A percentile compares a stretch with the other conserved stretches of the same genome.
Evolutionary conservation across 2,113 vertebrate genomes (phyloP).

Genomic region (Spea multiplicata): DNA sequence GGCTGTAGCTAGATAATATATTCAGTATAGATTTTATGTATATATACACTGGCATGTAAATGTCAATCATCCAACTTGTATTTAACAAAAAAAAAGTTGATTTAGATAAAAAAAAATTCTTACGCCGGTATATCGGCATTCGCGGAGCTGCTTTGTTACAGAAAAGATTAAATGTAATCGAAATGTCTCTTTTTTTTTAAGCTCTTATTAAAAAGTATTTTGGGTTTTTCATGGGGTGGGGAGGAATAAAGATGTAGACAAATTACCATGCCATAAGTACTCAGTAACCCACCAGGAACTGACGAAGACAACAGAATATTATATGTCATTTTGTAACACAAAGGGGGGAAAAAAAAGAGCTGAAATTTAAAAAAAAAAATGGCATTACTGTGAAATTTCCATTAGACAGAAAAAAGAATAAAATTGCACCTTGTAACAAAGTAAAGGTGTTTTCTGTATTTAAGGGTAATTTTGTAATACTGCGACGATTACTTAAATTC

Average conservation of each 20-base stretch:
- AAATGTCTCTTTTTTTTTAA: slow-evolving; percentile 73
- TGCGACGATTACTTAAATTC: slow-evolving; percentile 93
- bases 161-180: slow-evolving; percentile 67
- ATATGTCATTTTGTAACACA: slow-evolving; percentile 76
- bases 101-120: slow-evolving; percentile 48
- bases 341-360: slow-evolving; percentile 61
- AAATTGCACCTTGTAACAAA: slow-evolving; percentile 83
- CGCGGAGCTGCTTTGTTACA: slow-evolving; percentile 55
- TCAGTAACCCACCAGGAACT: slow-evolving; percentile 66
- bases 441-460: slow-evolving; percentile 85
- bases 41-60: slow-evolving; percentile 32
- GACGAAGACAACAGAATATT: slow-evolving; percentile 71
- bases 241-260: slow-evolving; percentile 63
- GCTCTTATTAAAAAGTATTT: slow-evolving; percentile 65
- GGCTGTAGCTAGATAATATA: slow-evolving; percentile 7
- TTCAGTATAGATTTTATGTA: slow-evolving; percentile 11
- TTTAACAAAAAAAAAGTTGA: not conserved
- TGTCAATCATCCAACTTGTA: slow-evolving; percentile 17
- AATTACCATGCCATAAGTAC: slow-evolving; percentile 66
- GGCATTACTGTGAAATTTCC: slow-evolving; percentile 78
- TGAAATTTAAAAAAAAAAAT: slow-evolving; percentile 75
- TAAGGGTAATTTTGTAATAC: slow-evolving; percentile 89
- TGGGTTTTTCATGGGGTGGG: slow-evolving; percentile 35
- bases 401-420: slow-evolving; percentile 75
- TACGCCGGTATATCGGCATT: slow-evolving; percentile 56